Conservation (phyloP, 2,888 invertebrate genomes). For the Andrena fulva region DNA sequence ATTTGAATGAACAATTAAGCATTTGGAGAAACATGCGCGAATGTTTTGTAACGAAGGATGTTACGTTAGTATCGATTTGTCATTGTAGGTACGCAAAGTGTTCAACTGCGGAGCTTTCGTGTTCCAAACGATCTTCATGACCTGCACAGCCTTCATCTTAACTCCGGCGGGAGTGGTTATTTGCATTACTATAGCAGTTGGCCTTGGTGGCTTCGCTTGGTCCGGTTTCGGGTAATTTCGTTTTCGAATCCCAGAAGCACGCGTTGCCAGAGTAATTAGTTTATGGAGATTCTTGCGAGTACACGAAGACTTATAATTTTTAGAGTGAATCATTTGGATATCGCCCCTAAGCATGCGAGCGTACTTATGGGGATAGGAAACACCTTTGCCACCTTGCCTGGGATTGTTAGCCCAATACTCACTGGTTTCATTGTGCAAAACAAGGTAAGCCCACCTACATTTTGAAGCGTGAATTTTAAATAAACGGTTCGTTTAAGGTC, state of each 20-base stretch:
- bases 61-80: neutral
- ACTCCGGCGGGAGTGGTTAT: constrained; percentile 90
- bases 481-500: too few species aligned
- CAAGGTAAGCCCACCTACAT: constrained; percentile 86
- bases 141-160: constrained; percentile 91
- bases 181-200: constrained; percentile 95
- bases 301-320: constrained; percentile 56
- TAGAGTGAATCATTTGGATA: constrained; percentile 94
- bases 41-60: too few species aligned
- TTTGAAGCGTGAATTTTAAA: neutral
- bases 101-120: constrained; percentile 92
- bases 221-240: constrained; percentile 92
- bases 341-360: constrained; percentile 96
- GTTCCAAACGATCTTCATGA: constrained; percentile 94
- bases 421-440: constrained; percentile 92
- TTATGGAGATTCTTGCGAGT: too few species aligned
- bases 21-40: too few species aligned
- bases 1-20: too few species aligned
- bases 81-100: constrained; percentile 86
- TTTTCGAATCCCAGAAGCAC: constrained; percentile 53
- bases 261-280: neutral
- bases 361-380: constrained; percentile 97
- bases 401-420: constrained; percentile 94
- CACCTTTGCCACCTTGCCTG: constrained; percentile 95
- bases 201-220: constrained; percentile 97